Percentiles rank a stretch among this genome's conserved stretches.
These are phyloP conservation scores for Syngnathus acus DNA, from an alignment of 2,797 vertebrate genomes.

Conservation along the genomic window DNA sequence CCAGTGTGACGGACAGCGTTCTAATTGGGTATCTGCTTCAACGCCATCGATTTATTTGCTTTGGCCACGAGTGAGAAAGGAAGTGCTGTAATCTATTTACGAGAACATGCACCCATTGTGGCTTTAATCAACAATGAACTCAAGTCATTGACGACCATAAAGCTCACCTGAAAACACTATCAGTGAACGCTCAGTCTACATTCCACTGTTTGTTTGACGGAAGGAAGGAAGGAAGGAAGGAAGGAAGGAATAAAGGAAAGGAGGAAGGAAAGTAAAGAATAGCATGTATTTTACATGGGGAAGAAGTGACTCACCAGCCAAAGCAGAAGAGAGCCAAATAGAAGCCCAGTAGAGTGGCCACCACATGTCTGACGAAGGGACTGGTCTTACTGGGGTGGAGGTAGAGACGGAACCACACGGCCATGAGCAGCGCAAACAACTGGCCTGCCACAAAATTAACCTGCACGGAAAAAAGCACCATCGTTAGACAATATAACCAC, in stretches of 20 bases:
- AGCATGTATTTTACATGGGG: neutral
- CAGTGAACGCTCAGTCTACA: neutral
- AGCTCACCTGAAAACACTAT: neutral
- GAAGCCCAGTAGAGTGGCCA: conserved; percentile 93
- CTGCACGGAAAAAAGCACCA: conserved; percentile 56
- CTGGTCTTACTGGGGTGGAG: conserved; percentile 95
- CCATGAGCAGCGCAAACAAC: conserved; percentile 91
- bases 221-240: neutral
- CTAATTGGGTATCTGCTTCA: too few species aligned
- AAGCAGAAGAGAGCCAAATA: conserved; percentile 99
- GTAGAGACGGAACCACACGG: conserved; percentile 92
- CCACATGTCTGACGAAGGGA: conserved; percentile 90
- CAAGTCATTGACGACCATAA: neutral
- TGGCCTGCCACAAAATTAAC: conserved; percentile 98
- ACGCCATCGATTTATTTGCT: too few species aligned
- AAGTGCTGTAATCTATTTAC: too few species aligned
- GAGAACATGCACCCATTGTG: too few species aligned
- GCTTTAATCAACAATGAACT: neutral
- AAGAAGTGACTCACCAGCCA: conserved; percentile 84
- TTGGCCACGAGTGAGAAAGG: too few species aligned
- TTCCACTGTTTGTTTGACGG: neutral
- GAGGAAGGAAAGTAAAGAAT: neutral
- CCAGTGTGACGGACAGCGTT: too few species aligned
- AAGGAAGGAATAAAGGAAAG: neutral
- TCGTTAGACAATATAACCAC: neutral